Conservation (phyloP, 2,113 vertebrate species). For the Anser brachyrhynchus region DNA sequence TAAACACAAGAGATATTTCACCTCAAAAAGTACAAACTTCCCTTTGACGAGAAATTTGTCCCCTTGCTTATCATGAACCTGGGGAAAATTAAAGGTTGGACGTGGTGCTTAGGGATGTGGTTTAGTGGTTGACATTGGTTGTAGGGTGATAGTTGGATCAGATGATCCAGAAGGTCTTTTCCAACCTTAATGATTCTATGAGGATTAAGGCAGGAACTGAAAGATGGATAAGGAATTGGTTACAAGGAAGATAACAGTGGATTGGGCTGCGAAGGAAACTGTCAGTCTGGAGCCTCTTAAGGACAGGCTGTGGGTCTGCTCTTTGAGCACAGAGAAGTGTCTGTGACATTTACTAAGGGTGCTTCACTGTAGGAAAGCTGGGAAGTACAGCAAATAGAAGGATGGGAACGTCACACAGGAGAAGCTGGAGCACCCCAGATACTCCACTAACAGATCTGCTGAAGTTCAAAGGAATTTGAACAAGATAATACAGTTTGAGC, state of each 20-base stretch:
- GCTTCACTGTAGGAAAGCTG: neutral
- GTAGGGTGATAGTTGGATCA: too few species aligned
- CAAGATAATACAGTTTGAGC: neutral
- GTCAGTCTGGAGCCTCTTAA: neutral
- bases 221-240: neutral
- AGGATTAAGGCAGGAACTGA: neutral
- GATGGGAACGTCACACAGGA: neutral
- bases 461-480: neutral
- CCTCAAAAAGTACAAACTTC: neutral
- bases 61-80: neutral
- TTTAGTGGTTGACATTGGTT: too few species aligned
- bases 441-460: neutral
- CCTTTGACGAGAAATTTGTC: neutral
- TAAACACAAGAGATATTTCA: neutral
- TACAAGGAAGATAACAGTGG: neutral
- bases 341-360: neutral
- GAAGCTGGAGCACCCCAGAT: neutral
- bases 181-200: too few species aligned
- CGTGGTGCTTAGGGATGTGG: too few species aligned
- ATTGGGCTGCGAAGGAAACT: neutral
- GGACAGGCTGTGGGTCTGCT: neutral
- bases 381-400: rapidly evolving
- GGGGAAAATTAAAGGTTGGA: neutral
- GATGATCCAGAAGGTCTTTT: too few species aligned
- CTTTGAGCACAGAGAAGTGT: neutral